phyloP scores from a whole-genome alignment of 2,888 invertebrate genomes.

The Eupithecia subfuscata region DNA sequence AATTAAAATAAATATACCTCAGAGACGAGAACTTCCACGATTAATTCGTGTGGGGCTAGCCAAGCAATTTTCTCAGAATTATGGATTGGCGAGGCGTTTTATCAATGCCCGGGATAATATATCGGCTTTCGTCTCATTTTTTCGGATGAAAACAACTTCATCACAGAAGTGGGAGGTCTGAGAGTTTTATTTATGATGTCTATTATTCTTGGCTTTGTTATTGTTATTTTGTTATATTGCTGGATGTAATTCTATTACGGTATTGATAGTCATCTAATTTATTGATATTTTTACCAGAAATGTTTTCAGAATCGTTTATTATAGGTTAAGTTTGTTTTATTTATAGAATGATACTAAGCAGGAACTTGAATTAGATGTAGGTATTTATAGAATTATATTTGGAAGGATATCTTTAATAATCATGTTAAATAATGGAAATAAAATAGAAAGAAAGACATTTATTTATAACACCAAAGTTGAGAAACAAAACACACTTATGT shows the following conservation, averaged over 20 bases:
- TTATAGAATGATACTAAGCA: not conserved
- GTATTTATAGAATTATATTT: no score
- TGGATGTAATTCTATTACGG: slow-evolving; percentile 41
- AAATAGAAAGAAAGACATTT: no score
- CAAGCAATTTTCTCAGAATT: slow-evolving; percentile 60
- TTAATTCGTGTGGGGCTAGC: slow-evolving; percentile 55
- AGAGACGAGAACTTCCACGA: slow-evolving; percentile 46
- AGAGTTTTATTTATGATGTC: slow-evolving; percentile 47
- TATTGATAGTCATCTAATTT: slow-evolving; percentile 20
- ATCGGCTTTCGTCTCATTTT: slow-evolving; percentile 49
- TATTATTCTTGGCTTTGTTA: slow-evolving; percentile 45
- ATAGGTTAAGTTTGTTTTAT: not conserved
- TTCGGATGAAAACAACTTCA: slow-evolving; percentile 54
- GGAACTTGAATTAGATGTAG: no score
- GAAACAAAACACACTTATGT: no score
- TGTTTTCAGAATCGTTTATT: not conserved
- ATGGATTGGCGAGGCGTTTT: slow-evolving; percentile 62
- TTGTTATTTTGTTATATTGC: slow-evolving; percentile 39
- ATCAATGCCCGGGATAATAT: slow-evolving; percentile 65
- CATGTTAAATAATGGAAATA: no score
- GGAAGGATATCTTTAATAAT: no score
- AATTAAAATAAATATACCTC: slow-evolving; percentile 39
- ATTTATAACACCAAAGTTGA: no score
- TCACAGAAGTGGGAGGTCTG: slow-evolving; percentile 49
- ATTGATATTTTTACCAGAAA: not conserved